Evolutionary conservation across 2,113 vertebrate species (phyloP).

Genomic region (Motacilla tschutschensis): DNA sequence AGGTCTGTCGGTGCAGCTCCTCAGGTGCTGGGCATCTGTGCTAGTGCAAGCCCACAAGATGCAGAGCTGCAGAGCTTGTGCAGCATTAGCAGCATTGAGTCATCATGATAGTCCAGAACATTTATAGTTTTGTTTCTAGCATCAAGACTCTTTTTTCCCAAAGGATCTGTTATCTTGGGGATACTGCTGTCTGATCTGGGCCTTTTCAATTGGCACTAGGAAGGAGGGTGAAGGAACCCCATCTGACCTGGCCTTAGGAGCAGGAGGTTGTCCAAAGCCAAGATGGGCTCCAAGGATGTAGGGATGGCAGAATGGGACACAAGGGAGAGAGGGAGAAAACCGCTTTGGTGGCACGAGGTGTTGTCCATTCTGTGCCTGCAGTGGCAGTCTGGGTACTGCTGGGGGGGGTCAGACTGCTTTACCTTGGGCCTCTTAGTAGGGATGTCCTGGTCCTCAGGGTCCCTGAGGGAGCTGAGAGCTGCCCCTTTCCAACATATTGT

Average conservation of each 20-base stretch:
- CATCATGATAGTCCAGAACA: neutral
- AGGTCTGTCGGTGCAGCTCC: neutral
- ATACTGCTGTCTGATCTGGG: neutral
- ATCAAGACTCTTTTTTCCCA: neutral
- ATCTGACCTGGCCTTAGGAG: neutral
- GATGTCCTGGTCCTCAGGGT: neutral
- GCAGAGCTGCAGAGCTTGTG: neutral
- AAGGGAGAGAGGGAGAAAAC: neutral
- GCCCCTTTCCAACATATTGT: neutral
- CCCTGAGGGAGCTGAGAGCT: neutral
- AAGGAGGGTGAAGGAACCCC: neutral
- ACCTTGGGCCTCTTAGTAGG: neutral
- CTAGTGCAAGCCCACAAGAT: neutral
- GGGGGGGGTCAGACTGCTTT: rapidly evolving
- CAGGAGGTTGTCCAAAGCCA: neutral
- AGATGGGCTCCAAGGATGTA: neutral
- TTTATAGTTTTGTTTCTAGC: neutral
- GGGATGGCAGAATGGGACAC: neutral
- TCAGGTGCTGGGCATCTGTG: rapidly evolving
- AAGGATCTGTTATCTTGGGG: neutral
- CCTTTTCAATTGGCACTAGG: neutral
- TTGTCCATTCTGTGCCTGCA: neutral
- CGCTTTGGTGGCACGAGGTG: rapidly evolving
- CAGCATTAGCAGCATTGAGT: neutral
- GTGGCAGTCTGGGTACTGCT: neutral